A percentile compares a stretch with the other conserved stretches of the same genome.
Conservation (phyloP, 2,888 invertebrate species). For the Esperia sulphurella region DNA sequence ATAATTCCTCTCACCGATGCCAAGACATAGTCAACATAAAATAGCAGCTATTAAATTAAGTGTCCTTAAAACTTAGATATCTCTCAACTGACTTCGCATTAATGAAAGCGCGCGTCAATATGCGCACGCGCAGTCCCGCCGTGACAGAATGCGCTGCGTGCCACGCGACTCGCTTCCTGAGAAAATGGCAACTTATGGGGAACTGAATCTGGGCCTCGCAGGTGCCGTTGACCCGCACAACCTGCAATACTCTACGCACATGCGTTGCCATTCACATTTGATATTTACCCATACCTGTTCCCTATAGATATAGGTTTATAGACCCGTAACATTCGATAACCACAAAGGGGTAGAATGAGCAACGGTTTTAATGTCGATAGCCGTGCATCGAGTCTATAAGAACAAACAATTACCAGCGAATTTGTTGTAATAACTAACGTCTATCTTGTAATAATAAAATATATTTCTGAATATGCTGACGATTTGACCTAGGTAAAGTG, state of each 20-base stretch:
- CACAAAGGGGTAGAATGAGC: conserved; percentile 41
- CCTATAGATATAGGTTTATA: conserved; percentile 47
- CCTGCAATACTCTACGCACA: conserved; percentile 56
- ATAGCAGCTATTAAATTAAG: conserved; percentile 45
- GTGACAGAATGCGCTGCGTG: conserved; percentile 68
- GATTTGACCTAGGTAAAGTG: no score
- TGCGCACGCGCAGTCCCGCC: conserved; percentile 63
- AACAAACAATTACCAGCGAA: conserved; percentile 6
- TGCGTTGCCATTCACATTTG: conserved; percentile 63
- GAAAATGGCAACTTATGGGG: conserved; percentile 76
- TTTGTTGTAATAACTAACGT: no score
- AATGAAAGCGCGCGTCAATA: conserved; percentile 67
- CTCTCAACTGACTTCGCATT: conserved; percentile 58
- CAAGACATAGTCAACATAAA: conserved; percentile 37
- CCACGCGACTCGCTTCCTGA: conserved; percentile 62
- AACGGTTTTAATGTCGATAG: conserved; percentile 40
- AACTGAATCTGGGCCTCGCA: conserved; percentile 70
- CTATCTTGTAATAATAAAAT: no score
- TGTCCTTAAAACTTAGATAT: conserved; percentile 46
- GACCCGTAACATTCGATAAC: conserved; percentile 46
- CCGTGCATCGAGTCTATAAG: conserved; percentile 29
- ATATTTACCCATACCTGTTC: conserved; percentile 53
- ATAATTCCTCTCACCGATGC: conserved; percentile 35
- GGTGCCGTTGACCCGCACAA: conserved; percentile 69
- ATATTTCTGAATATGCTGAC: no score